Percentiles rank a stretch among this genome's conserved stretches.
Evolutionary conservation across 1,140 invertebrate genomes (phyloP).

Genomic region (Semibalanus balanoides): DNA sequence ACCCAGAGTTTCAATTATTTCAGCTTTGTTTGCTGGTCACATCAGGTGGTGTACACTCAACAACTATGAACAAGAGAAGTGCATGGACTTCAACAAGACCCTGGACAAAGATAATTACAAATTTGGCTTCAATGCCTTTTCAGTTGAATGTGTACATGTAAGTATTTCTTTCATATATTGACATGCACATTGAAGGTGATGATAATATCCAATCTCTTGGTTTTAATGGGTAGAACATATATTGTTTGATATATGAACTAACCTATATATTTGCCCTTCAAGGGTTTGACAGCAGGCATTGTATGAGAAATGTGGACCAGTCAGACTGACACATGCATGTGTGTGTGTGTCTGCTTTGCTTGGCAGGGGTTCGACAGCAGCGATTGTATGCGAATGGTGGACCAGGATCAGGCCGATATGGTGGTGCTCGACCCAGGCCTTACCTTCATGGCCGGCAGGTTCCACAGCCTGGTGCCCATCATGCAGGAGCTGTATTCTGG

Average conservation of each 20-base stretch:
- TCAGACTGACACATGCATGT: no score
- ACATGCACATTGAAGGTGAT: no score
- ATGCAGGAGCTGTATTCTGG: slow-evolving; percentile 51
- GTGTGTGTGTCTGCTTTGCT: background rate
- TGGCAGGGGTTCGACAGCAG: slow-evolving; percentile 54
- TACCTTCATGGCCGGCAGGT: slow-evolving; percentile 78
- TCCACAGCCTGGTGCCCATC: slow-evolving; percentile 82
- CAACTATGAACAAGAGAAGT: slow-evolving; percentile 38
- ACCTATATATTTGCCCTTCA: no score
- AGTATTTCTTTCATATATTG: slow-evolving; percentile 14
- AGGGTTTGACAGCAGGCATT: no score
- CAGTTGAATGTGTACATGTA: slow-evolving; percentile 41
- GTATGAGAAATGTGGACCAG: no score
- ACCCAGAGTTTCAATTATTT: no score
- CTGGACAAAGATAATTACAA: background rate
- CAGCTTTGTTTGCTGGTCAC: background rate
- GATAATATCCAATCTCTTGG: no score
- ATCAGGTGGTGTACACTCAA: background rate
- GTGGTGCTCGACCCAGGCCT: slow-evolving; percentile 82
- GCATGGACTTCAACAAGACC: background rate
- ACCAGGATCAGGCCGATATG: slow-evolving; percentile 48
- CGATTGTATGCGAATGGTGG: slow-evolving; percentile 60
- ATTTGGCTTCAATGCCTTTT: background rate
- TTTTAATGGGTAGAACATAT: no score
- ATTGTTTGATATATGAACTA: no score